A percentile compares a stretch with the other conserved stretches of the same genome.
Conservation (phyloP, 2,888 invertebrate genomes). For the Zaprionus bogoriensis region DNA sequence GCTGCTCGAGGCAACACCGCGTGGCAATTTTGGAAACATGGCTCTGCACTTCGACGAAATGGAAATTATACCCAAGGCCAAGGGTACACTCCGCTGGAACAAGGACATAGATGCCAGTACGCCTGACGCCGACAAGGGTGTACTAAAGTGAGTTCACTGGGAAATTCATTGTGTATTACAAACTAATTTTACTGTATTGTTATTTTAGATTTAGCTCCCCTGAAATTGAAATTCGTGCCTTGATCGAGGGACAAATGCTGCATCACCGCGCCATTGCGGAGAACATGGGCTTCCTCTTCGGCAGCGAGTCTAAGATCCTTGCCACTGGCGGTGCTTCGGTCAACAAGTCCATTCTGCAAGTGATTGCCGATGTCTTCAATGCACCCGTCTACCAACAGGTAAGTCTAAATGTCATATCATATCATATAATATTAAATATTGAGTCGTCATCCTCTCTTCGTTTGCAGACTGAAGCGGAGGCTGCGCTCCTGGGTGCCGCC, state of each 20-base stretch:
- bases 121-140: constrained; percentile 73
- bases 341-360: constrained; percentile 93
- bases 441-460: not conserved
- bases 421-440: not conserved
- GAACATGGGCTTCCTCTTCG: constrained; percentile 90
- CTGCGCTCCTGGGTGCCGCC: constrained; percentile 93
- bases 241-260: constrained; percentile 96
- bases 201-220: constrained; percentile 81
- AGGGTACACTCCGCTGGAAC: constrained; percentile 87
- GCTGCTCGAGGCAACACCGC: constrained; percentile 90
- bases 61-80: constrained; percentile 87
- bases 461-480: constrained; percentile 89
- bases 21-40: constrained; percentile 97
- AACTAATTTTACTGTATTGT: not conserved
- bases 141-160: constrained; percentile 70
- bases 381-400: constrained; percentile 94
- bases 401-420: constrained; percentile 25
- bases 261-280: constrained; percentile 91
- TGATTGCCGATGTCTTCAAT: constrained; percentile 95
- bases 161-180: not conserved
- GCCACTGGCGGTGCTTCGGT: constrained; percentile 97
- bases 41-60: constrained; percentile 83
- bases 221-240: constrained; percentile 93
- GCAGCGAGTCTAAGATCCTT: constrained; percentile 88
- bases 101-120: constrained; percentile 84